Evolutionary conservation across 2,888 invertebrate species (phyloP).

Genomic region (Zhuqinia jingwanae): DNA sequence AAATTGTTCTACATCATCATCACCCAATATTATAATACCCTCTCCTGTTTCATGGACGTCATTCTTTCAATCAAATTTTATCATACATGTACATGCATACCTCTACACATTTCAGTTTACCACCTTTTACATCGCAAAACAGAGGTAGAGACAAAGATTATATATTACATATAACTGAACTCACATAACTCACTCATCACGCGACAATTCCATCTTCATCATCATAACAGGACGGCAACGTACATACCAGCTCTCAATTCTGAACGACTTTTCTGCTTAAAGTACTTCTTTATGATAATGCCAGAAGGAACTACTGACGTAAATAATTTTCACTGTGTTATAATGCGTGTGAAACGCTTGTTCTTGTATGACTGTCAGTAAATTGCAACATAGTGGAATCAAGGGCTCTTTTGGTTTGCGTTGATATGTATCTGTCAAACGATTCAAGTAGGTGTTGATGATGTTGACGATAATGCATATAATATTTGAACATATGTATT

Average conservation of each 20-base stretch:
- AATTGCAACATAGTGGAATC: background rate
- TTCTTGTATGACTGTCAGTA: background rate
- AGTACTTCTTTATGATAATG: conserved; percentile 5
- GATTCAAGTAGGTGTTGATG: background rate
- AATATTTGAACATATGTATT: no score
- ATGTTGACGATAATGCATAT: no score
- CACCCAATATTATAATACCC: no score
- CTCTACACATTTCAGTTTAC: background rate
- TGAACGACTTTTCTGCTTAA: background rate
- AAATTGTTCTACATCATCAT: background rate
- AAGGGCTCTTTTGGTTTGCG: background rate
- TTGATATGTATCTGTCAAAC: background rate
- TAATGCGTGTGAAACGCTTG: background rate
- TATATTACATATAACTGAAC: no score
- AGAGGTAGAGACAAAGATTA: no score
- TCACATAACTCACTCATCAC: background rate
- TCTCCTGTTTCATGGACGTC: background rate
- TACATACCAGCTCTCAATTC: background rate
- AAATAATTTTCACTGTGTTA: background rate
- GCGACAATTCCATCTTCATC: background rate
- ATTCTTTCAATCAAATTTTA: background rate
- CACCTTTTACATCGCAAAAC: background rate
- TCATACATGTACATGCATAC: background rate
- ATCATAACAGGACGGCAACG: no score
- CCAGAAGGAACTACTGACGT: conserved; percentile 18